Percentiles rank a stretch among this genome's conserved stretches.
Conservation (phyloP, 1,140 invertebrate genomes). For the Belonocnema kinseyi region DNA sequence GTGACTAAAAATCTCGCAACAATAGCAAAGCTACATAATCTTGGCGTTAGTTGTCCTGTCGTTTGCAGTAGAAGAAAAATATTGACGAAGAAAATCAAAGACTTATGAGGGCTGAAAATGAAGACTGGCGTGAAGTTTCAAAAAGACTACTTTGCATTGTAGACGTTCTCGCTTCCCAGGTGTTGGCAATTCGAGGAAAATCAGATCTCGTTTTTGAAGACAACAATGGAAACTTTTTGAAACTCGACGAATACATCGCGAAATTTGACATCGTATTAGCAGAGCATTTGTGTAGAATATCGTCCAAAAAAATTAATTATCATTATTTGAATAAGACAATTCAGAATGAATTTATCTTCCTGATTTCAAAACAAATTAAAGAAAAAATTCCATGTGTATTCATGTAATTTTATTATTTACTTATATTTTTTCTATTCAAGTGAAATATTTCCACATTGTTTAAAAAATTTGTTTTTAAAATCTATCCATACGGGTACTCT, state of each 20-base stretch:
- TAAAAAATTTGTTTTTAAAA: no score
- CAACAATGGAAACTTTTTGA: constrained; percentile 59
- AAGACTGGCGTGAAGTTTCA: constrained; percentile 49
- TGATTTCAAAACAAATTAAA: neutral
- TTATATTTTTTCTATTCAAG: no score
- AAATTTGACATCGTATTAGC: constrained; percentile 55
- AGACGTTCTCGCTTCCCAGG: constrained; percentile 49
- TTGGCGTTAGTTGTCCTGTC: constrained; percentile 43
- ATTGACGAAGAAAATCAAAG: constrained; percentile 46
- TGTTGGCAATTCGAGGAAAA: constrained; percentile 52
- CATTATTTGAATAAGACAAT: constrained; percentile 51
- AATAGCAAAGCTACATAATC: constrained; percentile 38
- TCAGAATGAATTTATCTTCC: constrained; percentile 55
- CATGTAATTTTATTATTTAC: no score
- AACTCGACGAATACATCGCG: constrained; percentile 51
- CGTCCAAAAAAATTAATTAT: constrained; percentile 27
- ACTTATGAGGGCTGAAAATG: constrained; percentile 45
- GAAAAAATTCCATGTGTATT: neutral
- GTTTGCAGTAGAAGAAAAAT: constrained; percentile 39
- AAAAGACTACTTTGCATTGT: constrained; percentile 49
- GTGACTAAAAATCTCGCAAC: constrained; percentile 40
- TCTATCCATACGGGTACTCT: no score
- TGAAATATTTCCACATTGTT: no score
- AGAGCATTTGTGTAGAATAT: constrained; percentile 45
- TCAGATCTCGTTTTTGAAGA: constrained; percentile 44